These are phyloP conservation scores for Drosophila ustulata DNA, from an alignment of 2,888 invertebrate genomes.

Conservation along the genomic window DNA sequence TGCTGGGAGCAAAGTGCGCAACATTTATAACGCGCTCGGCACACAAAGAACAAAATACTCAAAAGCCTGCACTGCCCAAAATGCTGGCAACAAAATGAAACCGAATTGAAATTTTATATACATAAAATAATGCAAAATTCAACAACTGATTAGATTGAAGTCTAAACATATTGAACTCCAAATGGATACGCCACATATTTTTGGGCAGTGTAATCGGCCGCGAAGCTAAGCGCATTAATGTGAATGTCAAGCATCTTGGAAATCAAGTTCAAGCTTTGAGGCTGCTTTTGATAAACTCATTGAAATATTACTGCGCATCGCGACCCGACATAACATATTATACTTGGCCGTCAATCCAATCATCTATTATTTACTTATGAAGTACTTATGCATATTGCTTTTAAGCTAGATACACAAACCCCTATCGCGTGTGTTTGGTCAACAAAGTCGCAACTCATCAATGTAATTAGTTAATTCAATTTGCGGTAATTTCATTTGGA, in stretches of 20 bases:
- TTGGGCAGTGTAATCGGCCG: conserved; percentile 10
- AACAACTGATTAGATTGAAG: background rate
- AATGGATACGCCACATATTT: no score
- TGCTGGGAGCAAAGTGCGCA: conserved; percentile 28
- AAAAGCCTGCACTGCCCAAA: conserved; percentile 30
- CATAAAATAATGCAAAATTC: no score
- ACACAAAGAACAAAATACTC: conserved; percentile 12
- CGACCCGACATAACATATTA: background rate
- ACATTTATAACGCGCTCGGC: conserved; percentile 26
- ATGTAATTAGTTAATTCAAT: conserved; percentile 75
- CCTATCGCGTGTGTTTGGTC: background rate
- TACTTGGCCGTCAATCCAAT: conserved; percentile 9
- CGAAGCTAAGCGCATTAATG: conserved; percentile 51
- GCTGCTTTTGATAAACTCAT: conserved; percentile 12
- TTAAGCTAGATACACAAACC: no score
- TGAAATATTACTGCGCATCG: conserved; percentile 10
- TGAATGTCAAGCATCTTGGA: conserved; percentile 28
- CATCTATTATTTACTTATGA: conserved; percentile 16
- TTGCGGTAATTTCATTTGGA: conserved; percentile 60
- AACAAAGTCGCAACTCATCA: conserved; percentile 30
- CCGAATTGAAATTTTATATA: no score
- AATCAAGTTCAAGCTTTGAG: conserved; percentile 18
- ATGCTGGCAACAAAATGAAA: background rate
- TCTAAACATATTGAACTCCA: background rate
- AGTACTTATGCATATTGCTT: conserved; percentile 12